Conservation (phyloP, 2,113 vertebrate species). For the Pao palembangensis region DNA sequence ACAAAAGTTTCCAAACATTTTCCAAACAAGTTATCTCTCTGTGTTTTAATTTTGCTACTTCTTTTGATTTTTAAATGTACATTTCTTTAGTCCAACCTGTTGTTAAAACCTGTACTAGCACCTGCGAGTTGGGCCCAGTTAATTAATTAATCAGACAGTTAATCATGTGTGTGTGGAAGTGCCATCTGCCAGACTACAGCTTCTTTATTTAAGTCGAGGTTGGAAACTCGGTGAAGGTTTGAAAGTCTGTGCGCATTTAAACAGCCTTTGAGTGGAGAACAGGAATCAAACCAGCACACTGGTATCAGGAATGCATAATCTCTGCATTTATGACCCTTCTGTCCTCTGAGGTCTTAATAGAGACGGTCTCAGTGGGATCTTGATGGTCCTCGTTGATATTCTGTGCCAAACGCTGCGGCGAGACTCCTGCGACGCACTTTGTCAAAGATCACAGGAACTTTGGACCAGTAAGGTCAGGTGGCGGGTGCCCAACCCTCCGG, state of each 20-base stretch:
- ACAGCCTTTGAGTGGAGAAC: conserved; percentile 1
- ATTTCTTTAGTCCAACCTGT: too few relatives aligned
- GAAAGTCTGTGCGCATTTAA: conserved; percentile 4
- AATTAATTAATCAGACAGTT: too few relatives aligned
- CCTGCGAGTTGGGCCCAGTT: too few relatives aligned
- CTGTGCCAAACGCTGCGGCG: conserved; percentile 44
- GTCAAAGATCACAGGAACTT: conserved; percentile 50
- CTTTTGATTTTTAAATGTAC: too few relatives aligned
- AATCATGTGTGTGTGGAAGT: too few relatives aligned
- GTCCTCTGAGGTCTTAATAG: conserved; percentile 22
- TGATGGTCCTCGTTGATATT: conserved; percentile 52
- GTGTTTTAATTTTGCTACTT: too few relatives aligned
- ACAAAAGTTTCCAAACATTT: too few relatives aligned
- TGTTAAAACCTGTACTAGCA: too few relatives aligned
- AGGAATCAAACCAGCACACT: conserved; percentile 18
- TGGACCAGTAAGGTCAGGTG: conserved; percentile 57
- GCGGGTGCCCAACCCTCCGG: conserved; percentile 47
- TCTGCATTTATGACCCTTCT: conserved; percentile 25
- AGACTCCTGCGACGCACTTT: conserved; percentile 52
- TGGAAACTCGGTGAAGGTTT: conserved; percentile 8
- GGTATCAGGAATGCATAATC: conserved; percentile 19
- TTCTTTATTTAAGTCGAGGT: too few relatives aligned
- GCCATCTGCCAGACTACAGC: too few relatives aligned
- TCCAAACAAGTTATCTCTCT: too few relatives aligned
- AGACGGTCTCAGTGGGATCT: conserved; percentile 22